These are phyloP conservation scores for Sebastes taczanowskii DNA, from an alignment of 2,797 vertebrate genomes.

Conservation along the genomic window DNA sequence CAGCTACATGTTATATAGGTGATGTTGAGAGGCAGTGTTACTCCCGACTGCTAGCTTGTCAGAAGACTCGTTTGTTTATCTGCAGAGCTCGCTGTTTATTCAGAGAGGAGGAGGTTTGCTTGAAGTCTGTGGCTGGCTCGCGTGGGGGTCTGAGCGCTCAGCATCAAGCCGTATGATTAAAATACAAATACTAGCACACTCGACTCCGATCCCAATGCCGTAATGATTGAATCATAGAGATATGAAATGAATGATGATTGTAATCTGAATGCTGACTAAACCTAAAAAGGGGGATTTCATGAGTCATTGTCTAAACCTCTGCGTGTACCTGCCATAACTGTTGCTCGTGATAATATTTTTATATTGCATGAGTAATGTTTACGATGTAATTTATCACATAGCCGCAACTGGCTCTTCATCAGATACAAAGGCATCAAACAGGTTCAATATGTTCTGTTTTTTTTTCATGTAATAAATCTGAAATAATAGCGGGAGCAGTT, in stretches of 20 bases:
- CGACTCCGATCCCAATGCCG: not conserved
- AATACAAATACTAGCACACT: conserved; percentile 38
- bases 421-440: not conserved
- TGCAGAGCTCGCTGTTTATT: conserved; percentile 53
- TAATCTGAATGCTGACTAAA: not conserved
- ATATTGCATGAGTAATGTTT: not conserved
- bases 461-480: not conserved
- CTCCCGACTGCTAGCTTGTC: conserved; percentile 21
- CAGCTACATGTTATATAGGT: not conserved
- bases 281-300: not conserved
- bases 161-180: conserved; percentile 26
- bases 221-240: not conserved
- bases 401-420: not conserved
- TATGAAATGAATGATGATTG: not conserved
- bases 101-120: conserved; percentile 44
- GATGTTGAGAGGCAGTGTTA: conserved; percentile 24
- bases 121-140: conserved; percentile 30
- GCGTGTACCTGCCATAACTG: not conserved
- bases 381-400: not conserved
- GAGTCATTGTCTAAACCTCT: not conserved
- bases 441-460: not conserved
- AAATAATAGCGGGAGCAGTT: not conserved
- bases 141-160: conserved; percentile 16
- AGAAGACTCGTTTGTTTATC: conserved; percentile 61
- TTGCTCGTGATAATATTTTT: not conserved